Conservation (phyloP, 2,113 vertebrate genomes). For the Shinisaurus crocodilurus region DNA sequence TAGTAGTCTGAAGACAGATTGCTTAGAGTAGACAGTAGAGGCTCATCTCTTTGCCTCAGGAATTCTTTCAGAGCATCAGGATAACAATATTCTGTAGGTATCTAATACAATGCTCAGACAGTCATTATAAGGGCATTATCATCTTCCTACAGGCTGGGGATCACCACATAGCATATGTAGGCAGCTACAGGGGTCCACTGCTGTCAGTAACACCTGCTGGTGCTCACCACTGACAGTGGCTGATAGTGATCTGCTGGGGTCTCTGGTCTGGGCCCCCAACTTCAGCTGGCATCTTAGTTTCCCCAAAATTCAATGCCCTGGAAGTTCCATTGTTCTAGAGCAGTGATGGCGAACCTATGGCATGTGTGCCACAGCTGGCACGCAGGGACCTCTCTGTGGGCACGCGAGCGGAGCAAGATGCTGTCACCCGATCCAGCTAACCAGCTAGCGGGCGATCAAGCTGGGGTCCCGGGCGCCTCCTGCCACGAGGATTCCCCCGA, state of each 20-base stretch:
- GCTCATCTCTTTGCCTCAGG: background rate
- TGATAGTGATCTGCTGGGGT: background rate
- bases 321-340: background rate
- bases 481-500: no score
- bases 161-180: background rate
- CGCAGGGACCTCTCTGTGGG: no score
- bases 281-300: background rate
- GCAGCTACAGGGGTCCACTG: background rate
- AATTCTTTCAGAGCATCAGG: background rate
- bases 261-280: background rate
- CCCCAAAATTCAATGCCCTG: background rate
- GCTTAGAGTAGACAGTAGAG: background rate
- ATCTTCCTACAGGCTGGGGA: background rate
- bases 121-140: background rate
- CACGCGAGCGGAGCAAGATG: no score
- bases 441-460: no score
- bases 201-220: background rate
- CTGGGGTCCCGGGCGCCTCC: no score
- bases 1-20: background rate
- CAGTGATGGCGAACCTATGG: no score
- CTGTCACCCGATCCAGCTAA: no score
- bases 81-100: background rate
- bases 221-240: no score
- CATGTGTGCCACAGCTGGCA: no score
- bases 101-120: background rate